Evolutionary conservation across 2,797 vertebrate genomes (phyloP), one percentile per base, ranked within the genome.

Genomic region (Crocidura indochinensis): DNA sequence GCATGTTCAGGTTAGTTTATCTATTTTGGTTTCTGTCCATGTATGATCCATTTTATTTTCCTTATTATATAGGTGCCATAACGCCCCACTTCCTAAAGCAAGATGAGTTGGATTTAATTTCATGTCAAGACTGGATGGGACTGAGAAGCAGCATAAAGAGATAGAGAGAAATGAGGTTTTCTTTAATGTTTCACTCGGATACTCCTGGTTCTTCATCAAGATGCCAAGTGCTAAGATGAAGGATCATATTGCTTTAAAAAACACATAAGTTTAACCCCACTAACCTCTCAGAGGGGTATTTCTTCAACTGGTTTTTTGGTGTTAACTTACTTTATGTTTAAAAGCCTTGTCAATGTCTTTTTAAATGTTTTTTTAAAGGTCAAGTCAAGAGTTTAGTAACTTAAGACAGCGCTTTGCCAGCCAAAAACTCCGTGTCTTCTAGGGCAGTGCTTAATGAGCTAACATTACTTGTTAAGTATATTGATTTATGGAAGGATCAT

Each of bases 291-390:
- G 6, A 2, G 83, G 53, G 44, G 44, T 44, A 71, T 88, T 86
- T 93, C 38, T 90, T 38, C 38, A 92, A 64, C 53, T 69, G 69
- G 5, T 67, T 89, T 90, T 87, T 77, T 60, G 56, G 62, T 81
- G 67, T 29, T 90, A 84, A 81, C 44, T 64, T 84, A 49, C 11
- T 78, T 82, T 77, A 64, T 47, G 14, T 87, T 89, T 75, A 85
- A 90, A 90, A 91, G n/a, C 26, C 62, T 82, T 85, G 60, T 84
- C 29, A n/a, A 76, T 84, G 74, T 90, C 64, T 80, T 6, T 87
- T 88, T 65, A n/a, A 73, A 26, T 65, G 27, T 60, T 15, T 68
- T 87, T 88, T 79, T 53, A 84, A 93, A 93, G 62, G 65, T 77
- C 62, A 74, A 72, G 47, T 71, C 77, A 51, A 93, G 69, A 77